These are phyloP conservation scores for Coranthus polyacanthus DNA, from an alignment of 2,797 vertebrate genomes.

Conservation along the genomic window DNA sequence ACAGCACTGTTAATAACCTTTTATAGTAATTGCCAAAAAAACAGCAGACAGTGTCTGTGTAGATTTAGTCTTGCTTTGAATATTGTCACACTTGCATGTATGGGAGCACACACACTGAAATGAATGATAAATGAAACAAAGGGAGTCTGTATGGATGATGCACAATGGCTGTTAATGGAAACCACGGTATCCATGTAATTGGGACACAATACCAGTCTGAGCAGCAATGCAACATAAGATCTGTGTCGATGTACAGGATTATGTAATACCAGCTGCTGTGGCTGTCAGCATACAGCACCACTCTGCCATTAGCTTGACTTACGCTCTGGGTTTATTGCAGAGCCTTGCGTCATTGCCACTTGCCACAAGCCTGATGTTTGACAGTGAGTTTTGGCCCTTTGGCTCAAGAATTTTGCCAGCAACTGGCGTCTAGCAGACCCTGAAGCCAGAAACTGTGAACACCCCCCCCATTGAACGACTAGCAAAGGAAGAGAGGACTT, in stretches of 20 bases:
- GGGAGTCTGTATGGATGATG: slow-evolving; percentile 37
- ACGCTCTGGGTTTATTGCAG: slow-evolving; percentile 53
- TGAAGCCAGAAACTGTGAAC: slow-evolving; percentile 6
- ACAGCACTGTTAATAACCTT: no score
- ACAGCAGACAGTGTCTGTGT: no score
- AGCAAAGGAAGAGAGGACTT: not conserved
- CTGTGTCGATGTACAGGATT: slow-evolving; percentile 62
- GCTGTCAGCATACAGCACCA: slow-evolving; percentile 30
- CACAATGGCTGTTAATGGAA: slow-evolving; percentile 63
- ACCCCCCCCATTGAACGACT: slow-evolving; percentile 3
- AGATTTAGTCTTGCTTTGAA: slow-evolving; percentile 3
- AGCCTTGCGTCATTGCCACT: slow-evolving; percentile 63
- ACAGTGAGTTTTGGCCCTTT: slow-evolving; percentile 12
- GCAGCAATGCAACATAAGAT: slow-evolving; percentile 51
- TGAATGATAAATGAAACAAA: slow-evolving; percentile 47
- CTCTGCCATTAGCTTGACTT: slow-evolving; percentile 53
- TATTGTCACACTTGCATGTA: slow-evolving; percentile 27
- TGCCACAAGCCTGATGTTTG: slow-evolving; percentile 6
- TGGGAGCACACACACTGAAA: no score
- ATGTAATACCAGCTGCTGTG: slow-evolving; percentile 71
- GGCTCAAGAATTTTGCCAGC: slow-evolving; percentile 2
- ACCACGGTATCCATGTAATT: slow-evolving; percentile 54
- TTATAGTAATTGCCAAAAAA: no score
- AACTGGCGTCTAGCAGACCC: slow-evolving; percentile 2
- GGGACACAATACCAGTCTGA: slow-evolving; percentile 58